phyloP scores from a whole-genome alignment of 1,140 invertebrate genomes.

The Ceratitis capitata region DNA sequence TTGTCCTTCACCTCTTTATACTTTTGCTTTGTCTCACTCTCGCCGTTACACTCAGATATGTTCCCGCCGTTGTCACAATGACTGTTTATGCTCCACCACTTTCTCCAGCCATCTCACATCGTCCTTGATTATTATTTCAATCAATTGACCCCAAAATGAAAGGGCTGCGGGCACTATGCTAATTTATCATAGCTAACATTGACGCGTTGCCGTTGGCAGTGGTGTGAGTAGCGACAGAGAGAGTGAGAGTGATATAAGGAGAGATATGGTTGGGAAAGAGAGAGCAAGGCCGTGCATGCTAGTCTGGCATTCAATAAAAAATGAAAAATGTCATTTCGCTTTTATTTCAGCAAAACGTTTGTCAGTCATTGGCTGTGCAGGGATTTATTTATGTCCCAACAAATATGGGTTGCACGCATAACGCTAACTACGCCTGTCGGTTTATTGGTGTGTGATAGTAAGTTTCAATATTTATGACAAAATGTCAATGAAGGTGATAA shows the following conservation, averaged over 20 bases:
- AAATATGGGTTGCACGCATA: not conserved
- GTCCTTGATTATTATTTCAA: conserved; percentile 18
- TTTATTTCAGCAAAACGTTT: not conserved
- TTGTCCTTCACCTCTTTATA: not conserved
- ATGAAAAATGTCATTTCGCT: not conserved
- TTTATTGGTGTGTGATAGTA: not conserved
- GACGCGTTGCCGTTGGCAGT: not conserved
- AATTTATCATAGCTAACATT: not conserved
- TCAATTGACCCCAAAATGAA: conserved; percentile 28
- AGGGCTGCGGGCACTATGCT: not conserved
- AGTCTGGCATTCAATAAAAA: conserved; percentile 1
- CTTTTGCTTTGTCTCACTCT: not conserved
- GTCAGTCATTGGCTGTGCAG: not conserved
- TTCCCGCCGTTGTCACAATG: no score
- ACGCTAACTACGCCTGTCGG: not conserved
- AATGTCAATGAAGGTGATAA: conserved; percentile 27
- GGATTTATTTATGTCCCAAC: not conserved
- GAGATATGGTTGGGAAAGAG: no score
- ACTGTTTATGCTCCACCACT: not conserved
- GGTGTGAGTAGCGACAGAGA: not conserved
- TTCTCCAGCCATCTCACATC: no score
- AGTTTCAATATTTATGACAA: conserved; percentile 10
- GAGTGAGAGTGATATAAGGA: no score
- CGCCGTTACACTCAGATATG: not conserved
- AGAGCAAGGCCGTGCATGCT: not conserved